phyloP scores from a whole-genome alignment of 2,888 invertebrate species.

The Tethea ocularis region DNA sequence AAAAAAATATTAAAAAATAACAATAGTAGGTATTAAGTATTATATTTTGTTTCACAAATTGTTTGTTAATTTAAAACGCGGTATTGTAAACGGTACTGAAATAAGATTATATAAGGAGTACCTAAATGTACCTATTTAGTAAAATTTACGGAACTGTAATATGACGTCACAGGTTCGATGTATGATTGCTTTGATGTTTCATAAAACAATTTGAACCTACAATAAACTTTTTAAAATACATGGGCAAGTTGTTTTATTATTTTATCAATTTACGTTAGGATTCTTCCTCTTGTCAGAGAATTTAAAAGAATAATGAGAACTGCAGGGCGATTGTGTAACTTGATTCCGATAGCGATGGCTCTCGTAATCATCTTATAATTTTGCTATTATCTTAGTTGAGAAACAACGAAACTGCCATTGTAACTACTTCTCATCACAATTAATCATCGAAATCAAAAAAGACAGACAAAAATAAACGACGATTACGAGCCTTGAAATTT shows the following conservation, averaged over 20 bases:
- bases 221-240: conserved; percentile 55
- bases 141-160: conserved; percentile 12
- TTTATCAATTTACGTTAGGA: too few species aligned
- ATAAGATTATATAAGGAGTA: not conserved
- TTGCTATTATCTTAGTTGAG: too few species aligned
- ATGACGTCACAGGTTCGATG: conserved; percentile 32
- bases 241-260: conserved; percentile 35
- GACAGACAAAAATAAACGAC: too few species aligned
- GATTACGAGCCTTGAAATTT: too few species aligned
- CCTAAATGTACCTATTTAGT: conserved; percentile 22
- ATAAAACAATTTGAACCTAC: conserved; percentile 58
- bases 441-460: too few species aligned
- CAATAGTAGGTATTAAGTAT: not conserved
- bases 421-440: too few species aligned
- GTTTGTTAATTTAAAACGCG: conserved; percentile 2
- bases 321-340: too few species aligned
- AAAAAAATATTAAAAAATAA: not conserved
- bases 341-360: too few species aligned
- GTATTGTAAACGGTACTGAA: conserved; percentile 23
- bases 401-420: too few species aligned
- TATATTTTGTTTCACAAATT: conserved; percentile 8
- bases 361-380: too few species aligned
- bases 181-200: conserved; percentile 58
- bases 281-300: too few species aligned
- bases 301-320: too few species aligned